Evolutionary conservation across 1,140 invertebrate species (phyloP).

Genomic region (Drosophila micromelanica): DNA sequence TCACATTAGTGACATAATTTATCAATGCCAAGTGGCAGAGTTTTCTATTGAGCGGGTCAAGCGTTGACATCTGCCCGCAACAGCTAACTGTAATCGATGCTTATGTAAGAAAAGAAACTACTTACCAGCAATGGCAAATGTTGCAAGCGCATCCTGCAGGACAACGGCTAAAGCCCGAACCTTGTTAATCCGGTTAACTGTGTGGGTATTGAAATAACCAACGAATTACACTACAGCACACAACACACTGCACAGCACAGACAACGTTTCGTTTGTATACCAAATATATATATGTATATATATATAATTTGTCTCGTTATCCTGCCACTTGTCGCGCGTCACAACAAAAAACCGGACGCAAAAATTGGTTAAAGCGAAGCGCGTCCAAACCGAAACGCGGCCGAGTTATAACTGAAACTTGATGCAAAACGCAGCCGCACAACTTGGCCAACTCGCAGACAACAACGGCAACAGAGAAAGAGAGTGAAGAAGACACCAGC

Average conservation of each 20-base stretch:
- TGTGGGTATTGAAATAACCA: background rate
- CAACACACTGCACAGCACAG: conserved; percentile 34
- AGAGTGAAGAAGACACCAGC: conserved; percentile 56
- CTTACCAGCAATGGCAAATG: conserved; percentile 70
- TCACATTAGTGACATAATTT: conserved; percentile 68
- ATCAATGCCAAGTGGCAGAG: conserved; percentile 66
- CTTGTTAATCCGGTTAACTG: conserved; percentile 32
- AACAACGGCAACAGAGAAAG: conserved; percentile 19
- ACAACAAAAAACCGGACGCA: conserved; percentile 22
- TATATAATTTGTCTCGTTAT: conserved; percentile 33
- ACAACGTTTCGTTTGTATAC: background rate
- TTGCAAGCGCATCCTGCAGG: conserved; percentile 61
- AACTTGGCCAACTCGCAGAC: conserved; percentile 41
- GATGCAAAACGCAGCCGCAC: conserved; percentile 24
- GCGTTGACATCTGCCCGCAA: conserved; percentile 41
- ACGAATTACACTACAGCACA: conserved; percentile 34
- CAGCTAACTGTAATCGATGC: background rate
- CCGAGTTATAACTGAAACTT: conserved; percentile 75
- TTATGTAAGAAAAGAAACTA: conserved; percentile 4
- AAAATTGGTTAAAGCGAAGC: conserved; percentile 34
- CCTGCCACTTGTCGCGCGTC: conserved; percentile 38
- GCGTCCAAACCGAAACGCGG: conserved; percentile 71
- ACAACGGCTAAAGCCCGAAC: conserved; percentile 31
- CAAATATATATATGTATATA: background rate
- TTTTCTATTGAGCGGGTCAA: conserved; percentile 51